Conservation (phyloP, 2,888 invertebrate genomes). For the Morpho helenor region DNA sequence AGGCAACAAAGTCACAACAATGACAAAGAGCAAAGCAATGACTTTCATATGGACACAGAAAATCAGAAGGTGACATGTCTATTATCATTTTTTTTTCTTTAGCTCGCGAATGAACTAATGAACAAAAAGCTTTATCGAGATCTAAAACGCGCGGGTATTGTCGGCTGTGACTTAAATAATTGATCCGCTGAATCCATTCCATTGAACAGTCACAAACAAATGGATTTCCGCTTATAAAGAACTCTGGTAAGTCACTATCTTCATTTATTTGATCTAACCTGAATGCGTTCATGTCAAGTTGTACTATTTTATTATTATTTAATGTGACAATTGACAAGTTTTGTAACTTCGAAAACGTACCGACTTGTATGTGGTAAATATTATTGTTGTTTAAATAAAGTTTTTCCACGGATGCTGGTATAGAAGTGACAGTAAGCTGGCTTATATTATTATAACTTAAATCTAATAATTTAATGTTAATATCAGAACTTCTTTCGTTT, state of each 20-base stretch:
- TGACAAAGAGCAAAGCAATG: conserved; percentile 93
- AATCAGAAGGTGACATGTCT: conserved; percentile 85
- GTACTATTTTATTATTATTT: conserved; percentile 85
- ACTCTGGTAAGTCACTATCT: conserved; percentile 86
- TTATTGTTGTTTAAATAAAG: conserved; percentile 87
- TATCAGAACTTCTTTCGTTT: conserved; percentile 73
- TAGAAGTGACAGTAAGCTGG: conserved; percentile 82
- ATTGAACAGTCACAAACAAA: conserved; percentile 92
- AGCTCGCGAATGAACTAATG: conserved; percentile 82
- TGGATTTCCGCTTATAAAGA: conserved; percentile 90
- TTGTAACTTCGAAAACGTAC: conserved; percentile 84
- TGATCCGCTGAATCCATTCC: conserved; percentile 91
- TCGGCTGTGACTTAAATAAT: conserved; percentile 85
- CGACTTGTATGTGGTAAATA: conserved; percentile 83
- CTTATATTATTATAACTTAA: conserved; percentile 85
- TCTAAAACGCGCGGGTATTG: conserved; percentile 90
- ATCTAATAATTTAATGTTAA: conserved; percentile 85
- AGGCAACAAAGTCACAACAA: conserved; percentile 93
- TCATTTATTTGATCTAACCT: conserved; percentile 83
- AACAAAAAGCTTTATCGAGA: conserved; percentile 87
- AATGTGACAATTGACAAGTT: conserved; percentile 86
- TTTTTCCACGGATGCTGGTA: conserved; percentile 86
- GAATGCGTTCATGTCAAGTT: conserved; percentile 86
- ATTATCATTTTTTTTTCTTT: conserved; percentile 86
- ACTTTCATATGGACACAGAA: conserved; percentile 88